Evolutionary conservation across 53 echinoderm and acorn worm species (phyloP).

Genomic region (Henricia sp.): DNA sequence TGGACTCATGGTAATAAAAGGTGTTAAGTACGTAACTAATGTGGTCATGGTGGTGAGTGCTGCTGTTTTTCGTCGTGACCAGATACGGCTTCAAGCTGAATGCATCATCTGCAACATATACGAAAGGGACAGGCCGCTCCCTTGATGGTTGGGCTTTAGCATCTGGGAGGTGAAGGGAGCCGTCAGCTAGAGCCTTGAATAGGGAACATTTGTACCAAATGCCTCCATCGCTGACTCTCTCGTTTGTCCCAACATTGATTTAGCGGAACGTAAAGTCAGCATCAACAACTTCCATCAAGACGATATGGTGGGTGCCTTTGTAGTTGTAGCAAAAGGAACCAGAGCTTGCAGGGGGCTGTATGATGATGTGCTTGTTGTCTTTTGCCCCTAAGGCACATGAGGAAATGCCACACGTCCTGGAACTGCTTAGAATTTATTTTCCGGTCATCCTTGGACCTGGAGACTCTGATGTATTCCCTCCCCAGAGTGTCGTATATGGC

Average conservation of each 20-base stretch:
- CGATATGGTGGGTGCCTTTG: slow-evolving; percentile 12
- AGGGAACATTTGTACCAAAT: background rate
- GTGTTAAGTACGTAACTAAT: too few species aligned
- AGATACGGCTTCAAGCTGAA: slow-evolving; percentile 28
- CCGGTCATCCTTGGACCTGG: too few species aligned
- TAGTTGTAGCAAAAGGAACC: slow-evolving; percentile 47
- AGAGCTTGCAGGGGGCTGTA: slow-evolving; percentile 43
- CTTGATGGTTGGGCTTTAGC: background rate
- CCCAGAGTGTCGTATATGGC: too few species aligned
- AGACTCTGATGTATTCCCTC: too few species aligned
- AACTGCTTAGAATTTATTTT: too few species aligned
- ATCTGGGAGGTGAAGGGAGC: slow-evolving; percentile 8
- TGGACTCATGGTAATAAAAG: too few species aligned
- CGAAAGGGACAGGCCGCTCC: background rate
- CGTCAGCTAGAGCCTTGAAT: background rate
- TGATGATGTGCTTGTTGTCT: slow-evolving; percentile 39
- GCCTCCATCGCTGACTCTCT: too few species aligned
- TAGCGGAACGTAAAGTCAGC: slow-evolving; percentile 1
- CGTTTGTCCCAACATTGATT: background rate
- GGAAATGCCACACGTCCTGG: slow-evolving; percentile 27
- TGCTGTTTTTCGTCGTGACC: slow-evolving; percentile 22
- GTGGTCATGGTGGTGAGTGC: too few species aligned
- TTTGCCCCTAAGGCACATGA: slow-evolving; percentile 25
- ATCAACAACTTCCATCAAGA: slow-evolving; percentile 38
- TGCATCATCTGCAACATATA: slow-evolving; percentile 45